Percentiles rank a stretch among this genome's conserved stretches.
Evolutionary conservation across 2,888 invertebrate genomes (phyloP).

Genomic region (Phragmatobia fuliginosa): DNA sequence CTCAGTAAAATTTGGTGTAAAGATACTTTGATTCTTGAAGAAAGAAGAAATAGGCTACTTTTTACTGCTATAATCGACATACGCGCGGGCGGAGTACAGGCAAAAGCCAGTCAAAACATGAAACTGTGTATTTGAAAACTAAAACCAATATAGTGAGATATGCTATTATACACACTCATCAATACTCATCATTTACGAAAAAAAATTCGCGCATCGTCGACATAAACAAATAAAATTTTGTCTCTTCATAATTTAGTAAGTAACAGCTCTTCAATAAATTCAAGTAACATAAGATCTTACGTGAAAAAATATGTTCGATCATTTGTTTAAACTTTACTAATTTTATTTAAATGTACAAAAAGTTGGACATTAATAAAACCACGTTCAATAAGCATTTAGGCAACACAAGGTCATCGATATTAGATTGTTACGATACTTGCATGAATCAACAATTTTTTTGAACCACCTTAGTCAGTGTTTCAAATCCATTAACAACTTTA

Average conservation of each 20-base stretch:
- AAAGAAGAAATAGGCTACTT: too few species aligned
- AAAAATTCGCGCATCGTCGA: neutral
- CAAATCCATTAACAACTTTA: conserved; percentile 19
- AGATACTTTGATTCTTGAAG: too few species aligned
- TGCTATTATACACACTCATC: neutral
- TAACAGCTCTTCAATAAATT: neutral
- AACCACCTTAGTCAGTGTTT: conserved; percentile 4
- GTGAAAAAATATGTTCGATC: neutral
- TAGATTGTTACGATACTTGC: conserved; percentile 51
- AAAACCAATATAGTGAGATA: neutral
- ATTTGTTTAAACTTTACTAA: neutral
- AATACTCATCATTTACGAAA: neutral
- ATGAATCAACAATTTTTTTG: conserved; percentile 49
- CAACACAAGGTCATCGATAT: conserved; percentile 61
- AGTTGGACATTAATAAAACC: conserved; percentile 31
- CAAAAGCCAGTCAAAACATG: too few species aligned
- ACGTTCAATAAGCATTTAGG: conserved; percentile 48
- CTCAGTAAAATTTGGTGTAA: too few species aligned
- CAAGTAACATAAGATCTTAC: neutral
- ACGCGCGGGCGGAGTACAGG: too few species aligned
- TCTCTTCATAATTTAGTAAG: neutral
- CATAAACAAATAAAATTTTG: neutral
- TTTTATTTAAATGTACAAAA: neutral
- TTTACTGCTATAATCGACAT: too few species aligned
- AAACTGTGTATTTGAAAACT: neutral